phyloP scores from a whole-genome alignment of 2,113 vertebrate genomes.

The Psittacara wagleri region DNA sequence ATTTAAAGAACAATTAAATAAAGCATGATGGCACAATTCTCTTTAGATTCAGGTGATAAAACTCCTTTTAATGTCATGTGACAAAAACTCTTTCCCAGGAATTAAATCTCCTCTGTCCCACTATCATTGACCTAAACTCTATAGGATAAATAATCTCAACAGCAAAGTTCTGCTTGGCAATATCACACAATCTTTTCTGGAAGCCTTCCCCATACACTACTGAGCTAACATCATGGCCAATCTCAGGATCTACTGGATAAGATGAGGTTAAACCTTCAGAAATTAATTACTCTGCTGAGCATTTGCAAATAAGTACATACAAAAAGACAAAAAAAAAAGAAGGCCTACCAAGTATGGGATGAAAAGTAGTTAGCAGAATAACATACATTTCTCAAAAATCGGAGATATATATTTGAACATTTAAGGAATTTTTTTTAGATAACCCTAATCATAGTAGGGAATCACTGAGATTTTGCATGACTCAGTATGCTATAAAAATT shows the following conservation, averaged over 20 bases:
- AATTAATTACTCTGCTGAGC: background rate
- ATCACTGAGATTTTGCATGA: constrained; percentile 36
- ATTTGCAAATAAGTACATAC: background rate
- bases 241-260: background rate
- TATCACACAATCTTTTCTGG: background rate
- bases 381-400: background rate
- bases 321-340: background rate
- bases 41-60: background rate
- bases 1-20: background rate
- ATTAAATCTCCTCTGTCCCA: background rate
- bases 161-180: background rate
- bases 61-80: background rate
- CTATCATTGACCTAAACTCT: background rate
- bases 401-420: background rate
- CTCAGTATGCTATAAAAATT: constrained; percentile 21
- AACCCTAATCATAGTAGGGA: background rate
- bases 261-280: background rate
- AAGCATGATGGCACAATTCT: background rate
- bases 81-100: background rate
- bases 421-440: constrained; percentile 21
- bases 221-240: background rate
- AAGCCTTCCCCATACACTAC: background rate
- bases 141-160: background rate
- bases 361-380: background rate
- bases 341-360: background rate